Base-by-base conservation (phyloP, 2,113 vertebrate genomes). In the Prinia subflava region DNA sequence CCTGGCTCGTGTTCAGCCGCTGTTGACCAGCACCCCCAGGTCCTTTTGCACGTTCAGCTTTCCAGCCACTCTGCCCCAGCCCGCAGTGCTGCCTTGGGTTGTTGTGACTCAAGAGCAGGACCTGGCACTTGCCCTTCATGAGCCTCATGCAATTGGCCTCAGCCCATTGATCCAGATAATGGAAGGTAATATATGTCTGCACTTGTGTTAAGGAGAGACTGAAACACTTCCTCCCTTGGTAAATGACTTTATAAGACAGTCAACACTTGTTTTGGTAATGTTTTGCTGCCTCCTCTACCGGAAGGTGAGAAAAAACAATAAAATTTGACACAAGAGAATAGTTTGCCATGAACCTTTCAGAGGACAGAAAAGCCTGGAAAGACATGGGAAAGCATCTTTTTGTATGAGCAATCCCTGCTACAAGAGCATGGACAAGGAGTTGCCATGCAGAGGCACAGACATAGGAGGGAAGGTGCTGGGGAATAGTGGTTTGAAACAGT, bases 31-130 rank as follows among this genome's bases (percentile, higher is more conserved):
- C 37, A 31, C 41, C 13, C 28, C 2, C 52, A 67, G 33, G 42
- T 44, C 42, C 13, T 74, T 33, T 52, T 44, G 15, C 13, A 33
- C 2, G 0, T 3, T 31, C 52, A 74, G 27, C 13, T 74, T 33
- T 52, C 37, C 77, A 62, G n/a, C 20, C 9, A 18, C 47, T 75
- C 24, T 35, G 3, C 3, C 5, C 15, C 47, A 55, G 56, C 39
- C 41, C 0, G 0, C 6, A 15, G 33, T 4, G 14, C 18, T 69
- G 41, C n/a, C 11, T 35, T 20, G 17, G 13, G 10, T 7, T 55
- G 20, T 23, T 60, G 70, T 23, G 47, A 62, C 10, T 6, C 25
- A 35, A 42, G 35, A 4, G 5, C n/a, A 55, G 70, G 25, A 83
- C 35, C 47, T 42, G 18, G 18, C 22, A 42, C 31, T 35, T 42